phyloP scores from a whole-genome alignment of 2,888 invertebrate species.

The Callinectes sapidus region DNA sequence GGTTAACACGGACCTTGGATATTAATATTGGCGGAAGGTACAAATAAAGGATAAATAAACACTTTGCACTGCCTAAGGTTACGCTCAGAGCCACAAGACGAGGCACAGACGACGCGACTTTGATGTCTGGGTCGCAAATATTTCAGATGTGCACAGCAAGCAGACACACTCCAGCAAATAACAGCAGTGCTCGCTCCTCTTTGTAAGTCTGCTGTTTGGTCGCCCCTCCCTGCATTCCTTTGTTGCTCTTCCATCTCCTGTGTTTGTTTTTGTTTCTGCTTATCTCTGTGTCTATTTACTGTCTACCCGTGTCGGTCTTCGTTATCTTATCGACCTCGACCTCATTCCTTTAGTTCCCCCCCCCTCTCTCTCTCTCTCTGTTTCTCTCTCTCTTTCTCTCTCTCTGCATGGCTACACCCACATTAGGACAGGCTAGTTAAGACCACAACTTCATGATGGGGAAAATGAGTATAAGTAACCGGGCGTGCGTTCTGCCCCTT shows the following conservation, averaged over 20 bases:
- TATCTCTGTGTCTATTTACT: background rate
- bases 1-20: no score
- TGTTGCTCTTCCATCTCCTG: background rate
- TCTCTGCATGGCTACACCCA: no score
- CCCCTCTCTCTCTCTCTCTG: background rate
- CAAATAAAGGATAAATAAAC: background rate
- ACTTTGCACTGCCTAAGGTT: background rate
- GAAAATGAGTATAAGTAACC: no score
- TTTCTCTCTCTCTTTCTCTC: background rate
- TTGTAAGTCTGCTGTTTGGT: background rate
- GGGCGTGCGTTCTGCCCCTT: no score
- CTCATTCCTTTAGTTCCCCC: no score
- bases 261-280: background rate
- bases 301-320: background rate
- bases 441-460: no score
- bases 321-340: no score
- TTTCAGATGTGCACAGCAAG: background rate
- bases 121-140: background rate
- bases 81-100: background rate
- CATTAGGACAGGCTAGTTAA: no score
- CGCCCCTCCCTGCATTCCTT: background rate
- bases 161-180: background rate
- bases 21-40: no score
- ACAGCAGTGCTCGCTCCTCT: background rate
- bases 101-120: background rate